Base-by-base conservation (phyloP, 2,888 invertebrate species). In the Scrobipalpa atriplicella region DNA sequence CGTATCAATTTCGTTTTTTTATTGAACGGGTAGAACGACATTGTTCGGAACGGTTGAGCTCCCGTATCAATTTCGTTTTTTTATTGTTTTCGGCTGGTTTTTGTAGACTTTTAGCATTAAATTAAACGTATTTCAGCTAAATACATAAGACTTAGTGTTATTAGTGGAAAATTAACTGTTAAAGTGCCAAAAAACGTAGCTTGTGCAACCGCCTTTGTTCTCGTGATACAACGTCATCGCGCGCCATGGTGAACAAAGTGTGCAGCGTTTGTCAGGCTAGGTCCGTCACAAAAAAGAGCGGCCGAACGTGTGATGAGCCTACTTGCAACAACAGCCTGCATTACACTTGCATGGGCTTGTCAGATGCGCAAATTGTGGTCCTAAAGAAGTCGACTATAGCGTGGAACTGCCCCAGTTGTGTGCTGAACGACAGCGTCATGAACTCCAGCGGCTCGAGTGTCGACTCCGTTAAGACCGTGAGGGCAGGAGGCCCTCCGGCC, bases 231-330 rank as follows among this genome's bases (percentile, higher is more conserved):
- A n/a, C n/a, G n/a, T n/a, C n/a, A n/a, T n/a, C n/a, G n/a, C n/a
- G n/a, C n/a, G n/a, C n/a, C 39, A 51, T 51, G 51, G 51, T 51
- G 51, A 13, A 51, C 16, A 51, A 51, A 51, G 51, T 51, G n/a
- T 51, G 51, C 51, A 16, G n/a, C 11, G 51, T 51, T 51, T 51
- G 51, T 16, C 16, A 51, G 11, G 51, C 51, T 16, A 51, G 7
- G 11, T 51, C 51, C 6, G 51, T 51, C 7, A 51, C n/a, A 8
- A 51, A 51, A 16, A n/a, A 51, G 16, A 51, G 11, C 11, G 51
- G 51, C 7, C 51, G 51, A 11, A 51, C n/a, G 1, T 51, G 51
- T 51, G 51, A 51, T 51, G 51, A 11, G 16, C 7, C 51, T 16
- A 51, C 51, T 8, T 51, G 51, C 16, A 8, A 13, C 51, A n/a